Evolutionary conservation across 2,888 invertebrate species (phyloP), one percentile per base, ranked within the genome.

Genomic region (Cryptus armator): DNA sequence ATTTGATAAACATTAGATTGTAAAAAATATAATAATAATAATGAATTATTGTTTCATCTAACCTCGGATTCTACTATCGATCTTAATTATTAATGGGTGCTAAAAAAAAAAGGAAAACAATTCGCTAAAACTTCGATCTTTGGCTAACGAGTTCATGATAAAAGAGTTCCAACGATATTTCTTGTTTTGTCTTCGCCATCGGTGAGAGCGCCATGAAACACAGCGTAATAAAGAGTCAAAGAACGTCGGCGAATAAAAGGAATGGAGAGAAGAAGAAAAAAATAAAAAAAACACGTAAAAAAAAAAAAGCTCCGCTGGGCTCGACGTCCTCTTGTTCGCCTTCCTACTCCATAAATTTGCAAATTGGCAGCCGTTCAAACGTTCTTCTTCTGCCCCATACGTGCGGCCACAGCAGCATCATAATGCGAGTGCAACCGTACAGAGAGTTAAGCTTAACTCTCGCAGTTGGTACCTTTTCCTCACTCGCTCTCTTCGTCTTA

Each of bases 301-400:
- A 24, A 24, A 24, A 53, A 4, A 84, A 71, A 72, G 37, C n/a
- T 46, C 19, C 32, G 72, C 32, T 66, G 79, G 68, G 85, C 85
- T 76, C 83, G 83, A 79, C 75, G 85, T 75, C 82, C 83, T 85
- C 79, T 78, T 64, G 68, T 76, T 84, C 84, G 72, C 48, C 74
- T 81, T 83, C 86, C 83, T 84, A 80, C 70, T 77, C 29, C 81
- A 86, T 86, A 86, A 86, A 84, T 86, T 86, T 75, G 71, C 86
- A 86, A 86, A 86, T 86, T 86, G 86, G 86, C 86, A 86, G 81
- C 53, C 81, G 81, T 86, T 86, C 86, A 86, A 86, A 67, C 76
- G 14, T 32, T 19, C 56, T 56, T 37, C 70, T 37, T 19, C 32
- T 44, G 75, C 74, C 56, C 56, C 74, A 59, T 78, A 79, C 84